A percentile compares a stretch with the other conserved stretches of the same genome.
These are phyloP conservation scores for Epinotia demarniana DNA, from an alignment of 2,888 invertebrate species.

Conservation along the genomic window DNA sequence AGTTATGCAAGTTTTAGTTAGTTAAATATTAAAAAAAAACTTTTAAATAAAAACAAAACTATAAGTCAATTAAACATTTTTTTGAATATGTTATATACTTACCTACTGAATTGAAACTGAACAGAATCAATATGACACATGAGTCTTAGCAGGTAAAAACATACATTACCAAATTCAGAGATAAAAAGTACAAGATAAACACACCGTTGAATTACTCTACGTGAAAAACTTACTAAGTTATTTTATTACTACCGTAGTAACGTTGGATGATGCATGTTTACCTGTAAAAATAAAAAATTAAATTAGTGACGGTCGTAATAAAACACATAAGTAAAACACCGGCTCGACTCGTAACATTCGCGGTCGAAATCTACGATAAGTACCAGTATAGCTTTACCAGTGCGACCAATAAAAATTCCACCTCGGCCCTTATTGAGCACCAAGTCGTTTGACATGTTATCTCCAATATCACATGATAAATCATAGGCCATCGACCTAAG, in stretches of 20 bases:
- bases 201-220: too few species aligned
- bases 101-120: too few species aligned
- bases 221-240: slow-evolving; percentile 5
- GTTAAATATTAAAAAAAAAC: too few species aligned
- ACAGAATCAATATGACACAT: too few species aligned
- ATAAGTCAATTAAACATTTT: too few species aligned
- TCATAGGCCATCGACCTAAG: slow-evolving; percentile 30
- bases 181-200: too few species aligned
- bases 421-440: slow-evolving; percentile 20
- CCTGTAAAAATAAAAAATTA: slow-evolving; percentile 12
- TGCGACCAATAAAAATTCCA: slow-evolving; percentile 19
- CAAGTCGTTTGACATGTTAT: slow-evolving; percentile 26
- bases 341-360: too few species aligned
- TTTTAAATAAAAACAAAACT: too few species aligned
- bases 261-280: neutral
- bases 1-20: too few species aligned
- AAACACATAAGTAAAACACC: neutral
- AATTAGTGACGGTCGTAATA: neutral
- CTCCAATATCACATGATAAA: slow-evolving; percentile 33
- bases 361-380: neutral
- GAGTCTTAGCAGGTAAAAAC: too few species aligned
- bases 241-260: neutral
- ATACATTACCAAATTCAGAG: too few species aligned
- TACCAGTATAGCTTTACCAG: slow-evolving; percentile 14
- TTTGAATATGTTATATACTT: too few species aligned